Conservation (phyloP, 1,140 invertebrate genomes). For the Drosophila carrolli region DNA sequence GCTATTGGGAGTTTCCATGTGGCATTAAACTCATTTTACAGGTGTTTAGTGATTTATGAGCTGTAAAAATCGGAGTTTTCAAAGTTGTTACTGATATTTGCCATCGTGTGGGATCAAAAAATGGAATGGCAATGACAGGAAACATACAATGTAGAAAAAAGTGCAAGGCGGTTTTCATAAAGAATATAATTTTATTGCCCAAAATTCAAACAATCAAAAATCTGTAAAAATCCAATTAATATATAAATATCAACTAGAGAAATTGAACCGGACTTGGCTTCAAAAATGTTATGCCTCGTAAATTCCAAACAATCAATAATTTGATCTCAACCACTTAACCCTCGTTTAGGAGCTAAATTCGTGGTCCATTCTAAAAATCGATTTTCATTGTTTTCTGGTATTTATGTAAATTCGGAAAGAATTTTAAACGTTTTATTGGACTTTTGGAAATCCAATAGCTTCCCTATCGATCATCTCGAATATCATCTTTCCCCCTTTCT, state of each 20-base stretch:
- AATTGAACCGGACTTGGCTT: not conserved
- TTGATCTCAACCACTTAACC: conserved; percentile 16
- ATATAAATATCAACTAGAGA: not conserved
- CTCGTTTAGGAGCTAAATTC: conserved; percentile 10
- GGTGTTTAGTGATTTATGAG: conserved; percentile 76
- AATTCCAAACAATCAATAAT: not conserved
- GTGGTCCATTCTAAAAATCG: not conserved
- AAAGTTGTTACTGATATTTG: conserved; percentile 22
- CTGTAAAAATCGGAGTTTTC: conserved; percentile 75
- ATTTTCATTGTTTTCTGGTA: conserved; percentile 32
- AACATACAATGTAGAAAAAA: conserved; percentile 8
- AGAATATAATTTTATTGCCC: too few species aligned
- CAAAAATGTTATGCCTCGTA: not conserved
- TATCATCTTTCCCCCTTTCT: conserved; percentile 19
- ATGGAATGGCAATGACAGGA: not conserved
- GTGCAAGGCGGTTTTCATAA: not conserved
- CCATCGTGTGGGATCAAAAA: conserved; percentile 15
- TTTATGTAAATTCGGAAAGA: conserved; percentile 45
- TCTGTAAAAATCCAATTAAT: too few species aligned
- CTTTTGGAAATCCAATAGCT: conserved; percentile 39
- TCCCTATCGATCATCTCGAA: conserved; percentile 54
- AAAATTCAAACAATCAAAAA: too few species aligned
- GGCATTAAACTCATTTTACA: conserved; percentile 76
- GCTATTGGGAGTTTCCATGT: conserved; percentile 44
- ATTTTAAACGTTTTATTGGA: conserved; percentile 52